These are phyloP conservation scores for Danio jaintianensis DNA, from an alignment of 2,797 vertebrate species.

Conservation along the genomic window DNA sequence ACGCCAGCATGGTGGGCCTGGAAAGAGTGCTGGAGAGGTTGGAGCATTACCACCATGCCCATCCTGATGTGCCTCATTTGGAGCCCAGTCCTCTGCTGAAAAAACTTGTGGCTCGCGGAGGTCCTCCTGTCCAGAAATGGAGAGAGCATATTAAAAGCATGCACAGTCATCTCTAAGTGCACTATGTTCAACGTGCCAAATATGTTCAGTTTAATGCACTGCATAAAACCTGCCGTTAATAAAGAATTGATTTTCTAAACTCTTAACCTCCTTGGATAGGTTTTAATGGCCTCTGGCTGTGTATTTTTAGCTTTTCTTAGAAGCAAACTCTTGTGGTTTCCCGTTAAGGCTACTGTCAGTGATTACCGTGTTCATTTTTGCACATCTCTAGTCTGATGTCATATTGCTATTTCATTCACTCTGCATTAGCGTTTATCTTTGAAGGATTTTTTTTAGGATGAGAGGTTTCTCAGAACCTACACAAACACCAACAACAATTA, in stretches of 20 bases:
- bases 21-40: constrained; percentile 80
- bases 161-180: constrained; percentile 81
- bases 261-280: neutral
- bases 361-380: neutral
- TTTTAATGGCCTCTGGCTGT: neutral
- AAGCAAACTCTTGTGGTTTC: neutral
- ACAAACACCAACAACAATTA: neutral
- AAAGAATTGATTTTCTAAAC: neutral
- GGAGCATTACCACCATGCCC: constrained; percentile 80
- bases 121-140: constrained; percentile 86
- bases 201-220: neutral
- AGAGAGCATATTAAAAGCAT: constrained; percentile 71
- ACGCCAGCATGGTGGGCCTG: constrained; percentile 85
- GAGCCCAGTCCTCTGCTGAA: constrained; percentile 83
- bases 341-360: neutral
- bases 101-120: constrained; percentile 84
- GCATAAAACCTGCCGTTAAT: constrained; percentile 20
- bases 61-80: constrained; percentile 84
- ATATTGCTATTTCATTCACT: constrained; percentile 6
- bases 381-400: neutral
- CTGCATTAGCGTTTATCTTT: constrained; percentile 2
- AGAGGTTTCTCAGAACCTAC: neutral
- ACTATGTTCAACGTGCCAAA: neutral
- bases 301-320: constrained; percentile 11
- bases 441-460: neutral